Conservation (phyloP, 2,113 vertebrate genomes). For the Eira barbara region DNA sequence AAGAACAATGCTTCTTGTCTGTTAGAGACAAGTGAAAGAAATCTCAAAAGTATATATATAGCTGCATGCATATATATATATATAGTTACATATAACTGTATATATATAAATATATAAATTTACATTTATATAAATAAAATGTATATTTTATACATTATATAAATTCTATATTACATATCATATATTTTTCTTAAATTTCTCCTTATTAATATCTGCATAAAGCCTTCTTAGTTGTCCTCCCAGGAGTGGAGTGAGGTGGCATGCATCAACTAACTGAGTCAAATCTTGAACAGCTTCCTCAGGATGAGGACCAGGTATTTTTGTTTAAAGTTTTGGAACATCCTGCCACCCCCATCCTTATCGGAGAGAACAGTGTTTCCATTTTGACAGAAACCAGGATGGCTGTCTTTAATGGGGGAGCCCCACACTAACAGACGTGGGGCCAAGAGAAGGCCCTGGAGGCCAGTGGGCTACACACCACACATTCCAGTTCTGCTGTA, state of each 20-base stretch:
- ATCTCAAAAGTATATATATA: background rate
- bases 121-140: background rate
- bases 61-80: background rate
- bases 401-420: background rate
- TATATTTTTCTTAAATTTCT: background rate
- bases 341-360: no score
- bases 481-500: no score
- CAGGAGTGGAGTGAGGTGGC: background rate
- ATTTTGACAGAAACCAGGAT: background rate
- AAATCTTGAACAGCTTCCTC: background rate
- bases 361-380: background rate
- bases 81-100: background rate
- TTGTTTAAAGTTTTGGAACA: background rate
- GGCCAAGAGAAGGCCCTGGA: background rate
- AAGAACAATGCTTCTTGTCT: background rate
- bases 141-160: background rate
- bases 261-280: background rate
- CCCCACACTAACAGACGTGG: fast-evolving
- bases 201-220: background rate
- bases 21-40: background rate
- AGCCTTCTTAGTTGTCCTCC: background rate
- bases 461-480: fast-evolving
- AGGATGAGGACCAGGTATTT: background rate
- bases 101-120: background rate
- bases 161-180: background rate